phyloP scores from a whole-genome alignment of 2,888 invertebrate genomes.

The Ernsta delagoae region DNA sequence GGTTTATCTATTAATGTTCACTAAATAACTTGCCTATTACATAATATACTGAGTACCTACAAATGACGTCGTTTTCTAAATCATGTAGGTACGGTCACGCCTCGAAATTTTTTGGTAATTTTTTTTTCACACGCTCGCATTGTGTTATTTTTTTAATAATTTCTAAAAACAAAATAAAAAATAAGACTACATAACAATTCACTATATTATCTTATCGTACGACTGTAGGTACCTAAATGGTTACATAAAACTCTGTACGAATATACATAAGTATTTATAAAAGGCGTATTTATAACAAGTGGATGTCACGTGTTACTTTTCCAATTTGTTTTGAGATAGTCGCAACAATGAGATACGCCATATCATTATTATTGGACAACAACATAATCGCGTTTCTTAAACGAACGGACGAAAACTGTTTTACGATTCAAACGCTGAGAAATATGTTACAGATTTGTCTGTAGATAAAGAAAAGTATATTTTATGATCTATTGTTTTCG shows the following conservation, averaged over 20 bases:
- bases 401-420: not conserved
- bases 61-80: too few species aligned
- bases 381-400: not conserved
- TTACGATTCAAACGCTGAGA: not conserved
- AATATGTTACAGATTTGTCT: conserved; percentile 3
- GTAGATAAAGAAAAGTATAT: not conserved
- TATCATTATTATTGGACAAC: not conserved
- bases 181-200: too few species aligned
- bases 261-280: not conserved
- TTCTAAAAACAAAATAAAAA: too few species aligned
- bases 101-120: too few species aligned
- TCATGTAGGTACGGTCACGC: too few species aligned
- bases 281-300: not conserved
- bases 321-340: conserved; percentile 1
- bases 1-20: too few species aligned
- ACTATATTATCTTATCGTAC: too few species aligned
- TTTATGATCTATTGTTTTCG: conserved; percentile 6
- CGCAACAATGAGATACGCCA: not conserved
- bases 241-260: not conserved
- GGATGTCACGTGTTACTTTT: not conserved
- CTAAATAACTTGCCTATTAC: too few species aligned
- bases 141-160: too few species aligned
- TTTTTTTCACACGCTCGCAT: too few species aligned
- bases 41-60: too few species aligned
- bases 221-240: too few species aligned